Base-by-base conservation (phyloP, 2,888 invertebrate species). In the Caenorhabditis imperialis region DNA sequence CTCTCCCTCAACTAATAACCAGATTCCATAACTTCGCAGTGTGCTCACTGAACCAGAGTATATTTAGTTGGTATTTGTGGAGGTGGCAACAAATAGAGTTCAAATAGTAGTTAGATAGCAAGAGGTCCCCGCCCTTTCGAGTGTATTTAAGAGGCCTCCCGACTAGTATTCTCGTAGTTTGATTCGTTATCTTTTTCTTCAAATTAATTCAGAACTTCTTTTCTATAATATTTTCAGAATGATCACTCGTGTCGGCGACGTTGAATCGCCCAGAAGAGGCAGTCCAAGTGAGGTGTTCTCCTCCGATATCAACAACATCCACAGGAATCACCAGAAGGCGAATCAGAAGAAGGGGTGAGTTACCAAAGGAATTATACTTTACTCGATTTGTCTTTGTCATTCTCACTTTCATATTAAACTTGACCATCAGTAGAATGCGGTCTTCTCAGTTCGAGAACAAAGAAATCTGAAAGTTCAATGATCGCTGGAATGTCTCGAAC, bases 241-340 rank as follows among this genome's bases (percentile, higher is more conserved):
- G 75, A 75, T 70, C 50, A 71, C 71, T 23, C 58, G 75, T 50
- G 75, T 75, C 44, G 75, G 75, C 63, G 75, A 75, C 60, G 48
- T 75, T 22, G 70, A 75, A 62, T 57, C 58, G 50, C 79, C 75
- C 8, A 55, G 79, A 55, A 65, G 81, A 20, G 81, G 82, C 38
- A 84, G 83, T 14, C 85, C 84, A 6, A 79, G 77, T 30, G 84
- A 84, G 37, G 85, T 83, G 12, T 86, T 85, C 77, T 82, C 82
- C 16, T 76, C 80, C 10, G 85, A 85, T 63, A 84, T 85, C 70
- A 78, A 84, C 40, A 55, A 84, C 48, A 81, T 86, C 70, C 81
- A 82, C 51, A 55, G 62, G 42, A 70, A 76, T 48, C 63, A 69
- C 12, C 63, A 70, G n/a, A 75, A 69, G 25, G 63, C 62, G n/a